These are phyloP conservation scores for Prunella himalayana DNA, from an alignment of 2,113 vertebrate genomes.

Conservation along the genomic window DNA sequence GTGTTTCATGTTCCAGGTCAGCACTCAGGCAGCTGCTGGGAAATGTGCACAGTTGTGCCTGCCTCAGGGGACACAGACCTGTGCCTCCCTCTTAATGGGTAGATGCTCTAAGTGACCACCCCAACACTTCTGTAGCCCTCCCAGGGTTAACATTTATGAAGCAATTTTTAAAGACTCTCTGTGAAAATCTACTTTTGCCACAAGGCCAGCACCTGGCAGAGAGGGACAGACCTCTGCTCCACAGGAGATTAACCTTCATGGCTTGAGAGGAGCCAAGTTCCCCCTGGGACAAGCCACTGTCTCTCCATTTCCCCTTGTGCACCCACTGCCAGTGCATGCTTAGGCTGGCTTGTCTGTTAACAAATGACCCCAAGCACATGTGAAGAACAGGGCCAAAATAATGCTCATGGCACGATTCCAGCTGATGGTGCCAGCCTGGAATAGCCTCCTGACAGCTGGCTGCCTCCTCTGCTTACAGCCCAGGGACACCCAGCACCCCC, in stretches of 20 bases:
- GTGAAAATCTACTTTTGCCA: not conserved
- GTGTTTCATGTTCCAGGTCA: not conserved
- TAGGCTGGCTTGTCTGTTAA: not conserved
- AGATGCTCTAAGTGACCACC: not conserved
- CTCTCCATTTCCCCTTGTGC: accelerated
- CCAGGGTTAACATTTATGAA: not conserved
- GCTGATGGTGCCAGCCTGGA: not conserved
- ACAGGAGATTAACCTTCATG: not conserved
- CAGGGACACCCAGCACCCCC: not conserved
- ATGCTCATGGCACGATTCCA: not conserved
- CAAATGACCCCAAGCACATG: not conserved
- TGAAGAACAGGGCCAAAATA: not conserved
- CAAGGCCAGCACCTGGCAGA: not conserved
- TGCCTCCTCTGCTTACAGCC: not conserved
- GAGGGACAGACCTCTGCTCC: not conserved
- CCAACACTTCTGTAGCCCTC: not conserved
- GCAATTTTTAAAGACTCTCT: not conserved
- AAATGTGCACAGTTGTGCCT: accelerated
- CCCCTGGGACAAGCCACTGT: not conserved
- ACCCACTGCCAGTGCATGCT: not conserved
- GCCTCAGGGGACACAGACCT: not conserved
- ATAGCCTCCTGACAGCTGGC: not conserved
- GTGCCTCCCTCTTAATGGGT: accelerated
- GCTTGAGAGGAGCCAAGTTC: not conserved
- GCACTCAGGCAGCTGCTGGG: not conserved